phyloP scores from a whole-genome alignment of 2,888 invertebrate genomes.

The Abscondita cerata region DNA sequence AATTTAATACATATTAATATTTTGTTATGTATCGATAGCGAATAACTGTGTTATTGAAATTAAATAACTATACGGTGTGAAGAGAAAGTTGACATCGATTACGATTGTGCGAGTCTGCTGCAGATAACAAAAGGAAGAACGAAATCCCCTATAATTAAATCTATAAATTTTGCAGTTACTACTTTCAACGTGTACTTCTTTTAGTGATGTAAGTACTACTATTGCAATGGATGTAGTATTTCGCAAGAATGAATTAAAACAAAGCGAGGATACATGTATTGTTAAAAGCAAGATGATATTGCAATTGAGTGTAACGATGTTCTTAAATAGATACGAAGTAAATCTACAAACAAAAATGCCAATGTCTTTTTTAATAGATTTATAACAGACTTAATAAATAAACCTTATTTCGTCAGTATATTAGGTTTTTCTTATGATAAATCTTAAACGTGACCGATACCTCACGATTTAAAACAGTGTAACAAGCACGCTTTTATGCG shows the following conservation, averaged over 20 bases:
- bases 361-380: conserved; percentile 11
- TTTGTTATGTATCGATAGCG: too few species aligned
- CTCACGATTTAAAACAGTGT: conserved; percentile 16
- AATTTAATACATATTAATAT: too few species aligned
- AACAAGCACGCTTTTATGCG: conserved; percentile 8
- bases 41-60: too few species aligned
- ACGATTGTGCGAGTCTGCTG: too few species aligned
- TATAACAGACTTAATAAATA: conserved; percentile 18
- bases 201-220: conserved; percentile 14
- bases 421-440: conserved; percentile 6
- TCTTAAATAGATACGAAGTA: conserved; percentile 8
- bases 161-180: conserved; percentile 9
- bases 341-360: conserved; percentile 7
- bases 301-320: conserved; percentile 12
- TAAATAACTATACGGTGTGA: too few species aligned
- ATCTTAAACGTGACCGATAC: conserved; percentile 19
- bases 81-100: too few species aligned
- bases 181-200: conserved; percentile 6
- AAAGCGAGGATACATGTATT: conserved; percentile 29
- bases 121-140: neutral
- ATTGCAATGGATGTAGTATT: conserved; percentile 22
- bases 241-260: conserved; percentile 24
- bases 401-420: conserved; percentile 12
- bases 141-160: neutral
- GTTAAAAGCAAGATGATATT: conserved; percentile 20